Conservation (phyloP, 2,888 invertebrate species). For the Drosophila niveifrons region DNA sequence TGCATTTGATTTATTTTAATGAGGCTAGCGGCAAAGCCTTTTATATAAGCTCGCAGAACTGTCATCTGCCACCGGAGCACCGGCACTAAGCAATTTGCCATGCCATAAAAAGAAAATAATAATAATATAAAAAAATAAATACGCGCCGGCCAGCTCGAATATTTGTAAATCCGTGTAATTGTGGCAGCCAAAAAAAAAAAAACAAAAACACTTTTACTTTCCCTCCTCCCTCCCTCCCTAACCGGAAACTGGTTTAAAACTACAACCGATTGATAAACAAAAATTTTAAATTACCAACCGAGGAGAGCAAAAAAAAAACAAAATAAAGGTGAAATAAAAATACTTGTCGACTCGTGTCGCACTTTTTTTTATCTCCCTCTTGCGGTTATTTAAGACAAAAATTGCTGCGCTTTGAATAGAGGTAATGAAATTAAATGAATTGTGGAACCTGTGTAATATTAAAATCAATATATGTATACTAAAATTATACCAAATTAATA, state of each 20-base stretch:
- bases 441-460: slow-evolving; percentile 78
- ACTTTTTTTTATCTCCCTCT: not conserved
- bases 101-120: slow-evolving; percentile 40
- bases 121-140: slow-evolving; percentile 5
- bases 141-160: slow-evolving; percentile 32
- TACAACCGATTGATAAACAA: slow-evolving; percentile 43
- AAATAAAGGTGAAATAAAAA: slow-evolving; percentile 10
- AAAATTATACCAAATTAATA: no score
- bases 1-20: slow-evolving; percentile 72
- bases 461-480: slow-evolving; percentile 72
- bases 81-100: slow-evolving; percentile 66
- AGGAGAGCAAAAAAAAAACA: not conserved
- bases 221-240: not conserved
- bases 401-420: slow-evolving; percentile 49
- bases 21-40: slow-evolving; percentile 12
- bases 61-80: slow-evolving; percentile 60
- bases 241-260: slow-evolving; percentile 46
- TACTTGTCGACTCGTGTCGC: not conserved
- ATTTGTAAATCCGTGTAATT: slow-evolving; percentile 66
- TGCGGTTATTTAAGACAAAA: slow-evolving; percentile 34
- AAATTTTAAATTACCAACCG: slow-evolving; percentile 17
- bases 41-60: slow-evolving; percentile 25
- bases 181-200: slow-evolving; percentile 39
- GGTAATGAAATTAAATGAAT: slow-evolving; percentile 32
- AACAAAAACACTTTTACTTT: slow-evolving; percentile 73